Evolutionary conservation across 2,797 vertebrate species (phyloP).

Genomic region (Dipus sagitta): DNA sequence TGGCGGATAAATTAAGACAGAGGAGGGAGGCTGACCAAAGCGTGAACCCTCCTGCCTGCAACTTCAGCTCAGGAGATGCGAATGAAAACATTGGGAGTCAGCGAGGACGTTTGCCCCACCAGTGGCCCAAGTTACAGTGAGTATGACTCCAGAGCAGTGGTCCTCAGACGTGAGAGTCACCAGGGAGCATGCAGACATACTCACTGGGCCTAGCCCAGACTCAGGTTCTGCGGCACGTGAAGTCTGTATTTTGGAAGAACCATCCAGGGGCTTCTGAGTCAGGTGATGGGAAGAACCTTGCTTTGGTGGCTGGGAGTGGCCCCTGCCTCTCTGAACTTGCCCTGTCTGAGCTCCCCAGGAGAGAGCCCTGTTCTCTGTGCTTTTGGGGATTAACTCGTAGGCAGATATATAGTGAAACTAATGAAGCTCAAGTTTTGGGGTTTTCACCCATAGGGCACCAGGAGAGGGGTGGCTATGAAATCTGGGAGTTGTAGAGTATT

Average conservation of each 20-base stretch:
- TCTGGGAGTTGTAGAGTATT: neutral
- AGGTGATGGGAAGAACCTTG: neutral
- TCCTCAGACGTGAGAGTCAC: neutral
- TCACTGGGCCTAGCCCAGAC: neutral
- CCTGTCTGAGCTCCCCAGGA: neutral
- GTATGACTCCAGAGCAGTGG: neutral
- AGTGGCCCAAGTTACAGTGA: neutral
- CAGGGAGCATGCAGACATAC: neutral
- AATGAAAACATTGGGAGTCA: neutral
- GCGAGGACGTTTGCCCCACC: neutral
- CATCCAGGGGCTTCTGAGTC: neutral
- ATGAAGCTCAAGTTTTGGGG: neutral
- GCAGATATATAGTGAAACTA: neutral
- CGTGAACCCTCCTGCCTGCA: accelerated
- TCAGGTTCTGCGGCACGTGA: neutral
- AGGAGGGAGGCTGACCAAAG: neutral
- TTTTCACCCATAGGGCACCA: neutral
- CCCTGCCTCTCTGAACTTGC: neutral
- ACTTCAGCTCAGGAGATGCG: neutral
- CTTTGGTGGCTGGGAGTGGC: neutral
- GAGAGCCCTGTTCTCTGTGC: neutral
- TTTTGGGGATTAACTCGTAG: neutral
- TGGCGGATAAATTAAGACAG: neutral
- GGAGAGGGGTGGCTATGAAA: neutral
- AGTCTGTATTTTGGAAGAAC: neutral